These are phyloP conservation scores for Zaprionus capensis DNA, from an alignment of 1,140 invertebrate genomes.

Conservation along the genomic window DNA sequence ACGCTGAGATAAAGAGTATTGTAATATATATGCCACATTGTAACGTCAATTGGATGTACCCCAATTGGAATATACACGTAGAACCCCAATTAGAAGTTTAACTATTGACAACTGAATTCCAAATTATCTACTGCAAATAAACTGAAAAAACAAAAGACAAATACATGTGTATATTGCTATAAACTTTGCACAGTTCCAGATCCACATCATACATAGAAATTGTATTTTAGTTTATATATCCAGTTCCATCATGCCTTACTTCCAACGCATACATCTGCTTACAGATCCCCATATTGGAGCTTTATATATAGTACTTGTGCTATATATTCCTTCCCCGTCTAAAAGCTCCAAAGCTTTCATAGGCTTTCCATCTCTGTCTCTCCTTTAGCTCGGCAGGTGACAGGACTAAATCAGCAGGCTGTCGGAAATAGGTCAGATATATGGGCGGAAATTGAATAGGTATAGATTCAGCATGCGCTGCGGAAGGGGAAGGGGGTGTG, in stretches of 20 bases:
- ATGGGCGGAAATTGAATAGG: background rate
- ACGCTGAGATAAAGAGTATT: conserved; percentile 16
- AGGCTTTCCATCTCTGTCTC: background rate
- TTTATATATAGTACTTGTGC: background rate
- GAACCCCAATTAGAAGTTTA: too few relatives aligned
- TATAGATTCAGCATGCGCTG: background rate
- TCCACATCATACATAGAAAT: too few relatives aligned
- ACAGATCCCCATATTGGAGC: too few relatives aligned
- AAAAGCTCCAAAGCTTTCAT: background rate
- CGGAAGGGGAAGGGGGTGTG: too few relatives aligned
- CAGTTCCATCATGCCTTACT: too few relatives aligned
- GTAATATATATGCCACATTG: conserved; percentile 37
- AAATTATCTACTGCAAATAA: conserved; percentile 22
- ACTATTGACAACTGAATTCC: conserved; percentile 1
- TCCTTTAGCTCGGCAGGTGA: background rate
- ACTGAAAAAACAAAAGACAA: conserved; percentile 13
- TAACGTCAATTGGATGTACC: background rate
- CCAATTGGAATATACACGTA: too few relatives aligned
- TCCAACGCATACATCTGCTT: too few relatives aligned
- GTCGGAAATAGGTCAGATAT: background rate
- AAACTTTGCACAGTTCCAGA: background rate
- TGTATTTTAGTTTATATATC: too few relatives aligned
- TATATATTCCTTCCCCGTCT: background rate
- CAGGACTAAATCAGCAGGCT: background rate
- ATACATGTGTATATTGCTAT: background rate